phyloP scores from a whole-genome alignment of 2,797 vertebrate genomes.

The Paratrypauchen microcephalus region DNA sequence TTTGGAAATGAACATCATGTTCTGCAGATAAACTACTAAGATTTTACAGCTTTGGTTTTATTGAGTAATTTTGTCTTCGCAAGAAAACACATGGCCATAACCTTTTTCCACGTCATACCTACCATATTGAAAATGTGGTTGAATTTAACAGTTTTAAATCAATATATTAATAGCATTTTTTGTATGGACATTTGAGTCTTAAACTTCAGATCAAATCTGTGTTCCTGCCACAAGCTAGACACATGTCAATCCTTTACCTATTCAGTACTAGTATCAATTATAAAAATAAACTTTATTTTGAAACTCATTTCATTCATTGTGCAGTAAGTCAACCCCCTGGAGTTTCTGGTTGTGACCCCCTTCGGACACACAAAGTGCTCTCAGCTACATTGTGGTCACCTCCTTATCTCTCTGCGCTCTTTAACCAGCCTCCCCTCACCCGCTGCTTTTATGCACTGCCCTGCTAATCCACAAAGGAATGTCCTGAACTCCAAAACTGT shows the following conservation, averaged over 20 bases:
- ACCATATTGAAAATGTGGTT: too few relatives aligned
- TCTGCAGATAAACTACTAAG: neutral
- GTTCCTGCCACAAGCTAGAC: too few relatives aligned
- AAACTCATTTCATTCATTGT: neutral
- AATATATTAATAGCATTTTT: too few relatives aligned
- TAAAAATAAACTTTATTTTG: neutral
- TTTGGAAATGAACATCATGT: slow-evolving; percentile 11
- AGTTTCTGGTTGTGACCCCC: slow-evolving; percentile 45
- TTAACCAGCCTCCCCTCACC: slow-evolving; percentile 50
- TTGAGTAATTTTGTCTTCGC: neutral
- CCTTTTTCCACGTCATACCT: too few relatives aligned
- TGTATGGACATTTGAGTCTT: too few relatives aligned
- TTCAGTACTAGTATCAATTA: too few relatives aligned
- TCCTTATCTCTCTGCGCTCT: slow-evolving; percentile 49
- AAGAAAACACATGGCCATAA: neutral
- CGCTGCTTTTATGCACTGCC: slow-evolving; percentile 62
- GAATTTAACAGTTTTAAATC: too few relatives aligned
- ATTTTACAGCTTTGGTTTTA: neutral
- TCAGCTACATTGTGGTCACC: slow-evolving; percentile 51
- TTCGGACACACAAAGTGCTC: slow-evolving; percentile 56
- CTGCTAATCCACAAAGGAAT: slow-evolving; percentile 77
- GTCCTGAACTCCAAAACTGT: slow-evolving; percentile 58
- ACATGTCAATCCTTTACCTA: too few relatives aligned
- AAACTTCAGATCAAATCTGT: too few relatives aligned
- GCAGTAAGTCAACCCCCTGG: neutral